Base-by-base conservation (phyloP, 2,113 vertebrate genomes). In the Corythornis cristatus region DNA sequence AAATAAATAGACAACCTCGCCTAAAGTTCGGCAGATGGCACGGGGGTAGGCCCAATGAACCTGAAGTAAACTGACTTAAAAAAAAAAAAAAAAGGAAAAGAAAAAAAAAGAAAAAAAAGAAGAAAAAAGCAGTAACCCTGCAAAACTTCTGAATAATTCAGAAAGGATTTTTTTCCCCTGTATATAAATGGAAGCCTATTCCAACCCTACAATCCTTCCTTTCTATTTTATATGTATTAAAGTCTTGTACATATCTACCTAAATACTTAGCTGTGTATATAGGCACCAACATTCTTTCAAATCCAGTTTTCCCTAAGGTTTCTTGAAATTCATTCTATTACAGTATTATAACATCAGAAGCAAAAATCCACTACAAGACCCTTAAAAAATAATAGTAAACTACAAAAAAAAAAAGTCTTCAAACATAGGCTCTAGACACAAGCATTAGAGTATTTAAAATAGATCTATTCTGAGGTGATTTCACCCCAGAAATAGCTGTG, bases 401-500 rank as follows among this genome's bases (percentile, higher is more conserved):
- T 37, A 37, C 37, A 37, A 37, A 37, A 37, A 37, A 37, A 37
- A 37, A 37, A 37, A 37, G 37, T 37, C 37, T 37, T 37, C 37
- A 37, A 37, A 17, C 0, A 0, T 53, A 43, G 16, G 21, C 14
- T 58, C 22, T 54, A n/a, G 17, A 42, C 42, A 73, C 23, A 76
- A 67, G 11, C 12, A 57, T 31, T 29, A 15, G 6, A 40, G 11
- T 65, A 43, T 65, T 68, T 79, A 46, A 76, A 12, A 12, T 17
- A 50, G 28, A n/a, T 6, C 18, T 75, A 2, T 75, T 64, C 33
- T 48, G 21, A 68, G 15, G 5, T 72, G 29, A 12, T 51, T 71
- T 89, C 28, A 54, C 9, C 8, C 19, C 17, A 58, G 13, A 18
- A 61, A 35, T 37, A 43, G 3, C 54, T 79, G 29, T 76, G 33